These are phyloP conservation scores for Drosophila tani DNA, from an alignment of 1,140 invertebrate species.

Conservation along the genomic window DNA sequence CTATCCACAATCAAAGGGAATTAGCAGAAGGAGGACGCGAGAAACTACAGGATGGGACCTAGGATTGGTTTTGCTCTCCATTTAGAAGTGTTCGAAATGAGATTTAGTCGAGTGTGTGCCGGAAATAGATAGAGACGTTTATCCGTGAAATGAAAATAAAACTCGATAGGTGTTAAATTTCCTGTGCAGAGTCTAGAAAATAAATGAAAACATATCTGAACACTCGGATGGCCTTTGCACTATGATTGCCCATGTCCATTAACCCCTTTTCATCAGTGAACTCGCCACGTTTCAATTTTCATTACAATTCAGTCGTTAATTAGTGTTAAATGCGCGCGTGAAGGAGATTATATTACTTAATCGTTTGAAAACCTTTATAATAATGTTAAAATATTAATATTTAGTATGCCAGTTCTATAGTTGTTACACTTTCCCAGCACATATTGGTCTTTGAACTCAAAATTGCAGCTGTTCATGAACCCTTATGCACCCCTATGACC, in stretches of 20 bases:
- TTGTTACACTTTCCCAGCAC: too few relatives aligned
- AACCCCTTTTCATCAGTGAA: conserved; percentile 3
- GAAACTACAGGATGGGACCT: conserved; percentile 27
- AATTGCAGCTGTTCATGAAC: conserved; percentile 26
- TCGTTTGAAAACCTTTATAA: not conserved
- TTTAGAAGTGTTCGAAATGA: conserved; percentile 57
- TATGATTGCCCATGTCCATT: conserved; percentile 23
- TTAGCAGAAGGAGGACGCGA: conserved; percentile 53
- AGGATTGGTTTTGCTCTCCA: conserved; percentile 21
- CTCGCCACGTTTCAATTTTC: conserved; percentile 1
- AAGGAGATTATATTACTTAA: not conserved
- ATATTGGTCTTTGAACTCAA: conserved; percentile 1
- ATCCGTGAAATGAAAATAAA: conserved; percentile 37
- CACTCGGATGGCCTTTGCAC: not conserved
- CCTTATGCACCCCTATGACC: not conserved
- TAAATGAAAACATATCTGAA: conserved; percentile 1
- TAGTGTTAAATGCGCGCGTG: conserved; percentile 51
- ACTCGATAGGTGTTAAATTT: conserved; percentile 16
- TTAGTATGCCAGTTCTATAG: not conserved
- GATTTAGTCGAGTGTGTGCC: conserved; percentile 20
- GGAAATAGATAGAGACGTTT: conserved; percentile 43
- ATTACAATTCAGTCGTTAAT: conserved; percentile 47
- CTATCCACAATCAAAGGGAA: conserved; percentile 69
- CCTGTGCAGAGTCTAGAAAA: not conserved
- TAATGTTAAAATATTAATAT: too few relatives aligned